phyloP scores from a whole-genome alignment of 2,888 invertebrate species.

The Nasonovia ribisnigri region DNA sequence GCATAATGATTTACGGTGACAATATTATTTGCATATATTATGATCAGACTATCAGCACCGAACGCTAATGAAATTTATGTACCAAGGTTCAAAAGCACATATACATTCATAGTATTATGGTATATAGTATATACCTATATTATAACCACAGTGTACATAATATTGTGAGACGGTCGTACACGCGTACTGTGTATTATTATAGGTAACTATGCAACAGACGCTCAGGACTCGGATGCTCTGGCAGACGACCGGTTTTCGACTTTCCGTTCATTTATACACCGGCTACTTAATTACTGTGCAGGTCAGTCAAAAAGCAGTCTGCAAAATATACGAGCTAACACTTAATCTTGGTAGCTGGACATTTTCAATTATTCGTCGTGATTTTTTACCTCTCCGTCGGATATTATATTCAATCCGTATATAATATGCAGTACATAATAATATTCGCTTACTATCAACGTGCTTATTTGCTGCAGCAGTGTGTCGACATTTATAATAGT shows the following conservation, averaged over 20 bases:
- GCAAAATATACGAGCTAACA: background rate
- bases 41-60: background rate
- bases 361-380: background rate
- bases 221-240: background rate
- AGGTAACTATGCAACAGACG: background rate
- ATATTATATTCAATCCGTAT: background rate
- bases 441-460: background rate
- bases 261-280: background rate
- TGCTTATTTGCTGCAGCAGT: background rate
- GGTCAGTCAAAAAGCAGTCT: background rate
- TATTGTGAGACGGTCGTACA: background rate
- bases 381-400: background rate
- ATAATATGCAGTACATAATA: too few relatives aligned
- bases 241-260: constrained; percentile 11
- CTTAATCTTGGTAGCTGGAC: background rate
- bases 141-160: background rate
- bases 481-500: too few relatives aligned
- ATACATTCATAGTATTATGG: background rate
- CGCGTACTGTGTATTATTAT: background rate
- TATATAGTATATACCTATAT: background rate
- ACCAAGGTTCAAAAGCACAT: background rate
- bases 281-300: background rate
- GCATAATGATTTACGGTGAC: constrained; percentile 40
- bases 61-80: constrained; percentile 46
- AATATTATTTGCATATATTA: constrained; percentile 25